These are phyloP conservation scores for Melanotaenia maccullochi DNA, from an alignment of 2,797 vertebrate species.

Conservation along the genomic window DNA sequence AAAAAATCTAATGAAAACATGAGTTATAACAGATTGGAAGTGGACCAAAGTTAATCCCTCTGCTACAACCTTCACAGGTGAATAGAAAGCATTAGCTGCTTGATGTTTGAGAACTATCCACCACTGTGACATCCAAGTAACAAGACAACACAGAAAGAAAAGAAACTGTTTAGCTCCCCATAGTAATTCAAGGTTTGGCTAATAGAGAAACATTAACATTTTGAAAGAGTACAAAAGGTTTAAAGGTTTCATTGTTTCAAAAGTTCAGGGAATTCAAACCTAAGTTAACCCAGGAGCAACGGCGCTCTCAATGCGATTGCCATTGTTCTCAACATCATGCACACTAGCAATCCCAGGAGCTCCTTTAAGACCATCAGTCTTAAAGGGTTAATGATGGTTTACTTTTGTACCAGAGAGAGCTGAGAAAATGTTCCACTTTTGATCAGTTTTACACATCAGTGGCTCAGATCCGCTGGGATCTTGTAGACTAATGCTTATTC, in stretches of 20 bases:
- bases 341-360: too few species aligned
- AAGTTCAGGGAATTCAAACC: background rate
- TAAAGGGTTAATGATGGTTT: background rate
- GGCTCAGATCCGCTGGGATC: background rate
- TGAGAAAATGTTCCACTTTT: slow-evolving; percentile 1
- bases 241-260: slow-evolving; percentile 4
- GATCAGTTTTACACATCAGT: slow-evolving; percentile 5
- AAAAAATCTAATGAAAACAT: background rate
- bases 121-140: background rate
- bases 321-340: too few species aligned
- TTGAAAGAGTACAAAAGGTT: background rate
- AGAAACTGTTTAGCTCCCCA: background rate
- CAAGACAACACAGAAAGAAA: background rate
- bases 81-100: background rate
- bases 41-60: background rate
- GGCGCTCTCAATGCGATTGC: too few species aligned
- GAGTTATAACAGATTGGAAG: background rate
- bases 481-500: slow-evolving; percentile 12
- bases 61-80: background rate
- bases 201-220: background rate
- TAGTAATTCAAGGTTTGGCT: background rate
- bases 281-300: too few species aligned
- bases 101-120: background rate
- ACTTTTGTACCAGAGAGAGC: background rate
- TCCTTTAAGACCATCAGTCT: too few species aligned